phyloP scores from a whole-genome alignment of 2,888 invertebrate genomes.

The Gasteruption jaculator region DNA sequence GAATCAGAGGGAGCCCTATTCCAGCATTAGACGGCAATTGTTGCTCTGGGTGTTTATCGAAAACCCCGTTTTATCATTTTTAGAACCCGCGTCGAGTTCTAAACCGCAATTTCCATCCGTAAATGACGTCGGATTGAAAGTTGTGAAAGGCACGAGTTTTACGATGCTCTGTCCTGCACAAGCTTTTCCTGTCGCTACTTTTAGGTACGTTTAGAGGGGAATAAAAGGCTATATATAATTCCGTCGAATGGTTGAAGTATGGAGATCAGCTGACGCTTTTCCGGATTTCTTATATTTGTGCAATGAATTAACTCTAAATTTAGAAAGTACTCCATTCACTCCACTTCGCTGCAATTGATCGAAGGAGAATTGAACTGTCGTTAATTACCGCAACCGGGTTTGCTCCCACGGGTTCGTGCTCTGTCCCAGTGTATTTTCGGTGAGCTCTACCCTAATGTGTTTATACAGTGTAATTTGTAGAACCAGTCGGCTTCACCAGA shows the following conservation, averaged over 20 bases:
- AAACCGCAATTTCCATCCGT: conserved; percentile 51
- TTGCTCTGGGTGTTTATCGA: too few relatives aligned
- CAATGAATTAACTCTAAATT: too few relatives aligned
- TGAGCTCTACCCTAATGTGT: background rate
- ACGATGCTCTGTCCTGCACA: conserved; percentile 68
- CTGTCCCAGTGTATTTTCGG: conserved; percentile 33
- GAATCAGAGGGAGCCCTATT: conserved; percentile 27
- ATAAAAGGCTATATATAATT: too few relatives aligned
- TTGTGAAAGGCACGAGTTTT: conserved; percentile 50
- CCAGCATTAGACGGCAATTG: too few relatives aligned
- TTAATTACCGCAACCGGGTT: too few relatives aligned
- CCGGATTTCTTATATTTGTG: too few relatives aligned
- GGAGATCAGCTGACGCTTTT: too few relatives aligned
- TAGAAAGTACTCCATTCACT: too few relatives aligned
- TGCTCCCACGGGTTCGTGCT: conserved; percentile 17
- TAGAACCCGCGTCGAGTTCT: conserved; percentile 54
- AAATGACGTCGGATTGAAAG: conserved; percentile 48
- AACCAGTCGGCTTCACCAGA: conserved; percentile 72
- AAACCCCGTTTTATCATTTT: conserved; percentile 29
- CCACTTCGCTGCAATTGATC: too few relatives aligned
- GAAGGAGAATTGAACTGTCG: too few relatives aligned
- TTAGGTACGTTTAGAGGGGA: conserved; percentile 74
- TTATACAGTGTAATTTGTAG: conserved; percentile 46
- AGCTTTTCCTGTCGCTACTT: conserved; percentile 66
- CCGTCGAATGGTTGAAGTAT: too few relatives aligned